Evolutionary conservation across 2,888 invertebrate genomes (phyloP).

Genomic region (Tetragonisca angustula): DNA sequence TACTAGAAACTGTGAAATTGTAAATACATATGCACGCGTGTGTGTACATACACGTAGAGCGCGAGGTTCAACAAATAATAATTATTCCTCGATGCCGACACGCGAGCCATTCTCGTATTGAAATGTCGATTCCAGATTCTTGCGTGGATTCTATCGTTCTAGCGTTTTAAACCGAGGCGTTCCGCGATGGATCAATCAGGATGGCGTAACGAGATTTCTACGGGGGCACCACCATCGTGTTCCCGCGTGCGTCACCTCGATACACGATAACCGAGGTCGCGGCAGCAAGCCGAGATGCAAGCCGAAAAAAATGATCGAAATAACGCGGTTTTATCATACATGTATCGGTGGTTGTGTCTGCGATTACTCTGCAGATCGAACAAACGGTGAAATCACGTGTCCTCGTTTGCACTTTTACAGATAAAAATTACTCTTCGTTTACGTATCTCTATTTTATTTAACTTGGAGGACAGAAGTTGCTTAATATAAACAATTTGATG

Average conservation of each 20-base stretch:
- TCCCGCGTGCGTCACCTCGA: slow-evolving; percentile 6
- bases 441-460: no score
- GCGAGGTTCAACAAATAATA: neutral
- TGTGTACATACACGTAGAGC: neutral
- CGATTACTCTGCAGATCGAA: neutral
- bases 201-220: slow-evolving; percentile 46
- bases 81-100: neutral
- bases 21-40: neutral
- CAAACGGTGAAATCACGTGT: neutral
- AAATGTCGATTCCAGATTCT: slow-evolving; percentile 20
- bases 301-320: slow-evolving; percentile 22
- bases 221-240: no score
- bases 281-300: slow-evolving; percentile 38
- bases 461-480: neutral
- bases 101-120: slow-evolving; percentile 1
- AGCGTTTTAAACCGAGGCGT: slow-evolving; percentile 7
- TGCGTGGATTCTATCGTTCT: neutral
- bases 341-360: neutral
- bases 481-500: neutral
- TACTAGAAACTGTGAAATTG: neutral
- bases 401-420: neutral
- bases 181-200: slow-evolving; percentile 16
- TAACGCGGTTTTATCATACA: neutral
- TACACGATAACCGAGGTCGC: slow-evolving; percentile 48
- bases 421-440: neutral